These are phyloP conservation scores for Nephrotoma appendiculata DNA, from an alignment of 2,888 invertebrate genomes.

Conservation along the genomic window DNA sequence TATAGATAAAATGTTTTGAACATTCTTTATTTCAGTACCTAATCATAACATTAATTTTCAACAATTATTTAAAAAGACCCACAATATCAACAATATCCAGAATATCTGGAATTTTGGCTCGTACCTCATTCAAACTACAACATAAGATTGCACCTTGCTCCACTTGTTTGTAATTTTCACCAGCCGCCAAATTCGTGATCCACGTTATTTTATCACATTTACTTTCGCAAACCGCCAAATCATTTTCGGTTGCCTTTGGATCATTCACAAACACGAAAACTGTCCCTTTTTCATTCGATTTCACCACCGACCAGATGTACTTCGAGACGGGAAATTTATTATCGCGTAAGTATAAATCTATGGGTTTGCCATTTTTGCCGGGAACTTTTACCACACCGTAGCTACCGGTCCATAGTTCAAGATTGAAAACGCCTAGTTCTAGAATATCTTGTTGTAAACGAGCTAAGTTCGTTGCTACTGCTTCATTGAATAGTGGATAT, in stretches of 20 bases:
- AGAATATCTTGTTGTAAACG: constrained; percentile 18
- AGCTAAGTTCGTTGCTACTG: constrained; percentile 14
- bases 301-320: constrained; percentile 20
- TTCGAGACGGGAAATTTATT: constrained; percentile 20
- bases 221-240: constrained; percentile 16
- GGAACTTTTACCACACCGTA: constrained; percentile 16
- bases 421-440: constrained; percentile 9
- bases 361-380: constrained; percentile 13
- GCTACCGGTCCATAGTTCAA: constrained; percentile 20
- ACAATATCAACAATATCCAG: background rate
- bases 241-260: constrained; percentile 11
- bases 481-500: constrained; percentile 16
- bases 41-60: background rate
- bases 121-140: background rate
- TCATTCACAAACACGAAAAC: constrained; percentile 19
- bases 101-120: background rate
- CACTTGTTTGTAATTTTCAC: background rate
- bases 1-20: background rate
- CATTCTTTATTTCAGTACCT: background rate
- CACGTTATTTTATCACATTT: constrained; percentile 19
- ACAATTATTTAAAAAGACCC: background rate
- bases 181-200: constrained; percentile 7
- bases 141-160: background rate
- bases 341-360: constrained; percentile 18
- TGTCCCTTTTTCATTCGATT: constrained; percentile 14